These are phyloP conservation scores for Etheostoma perlongum DNA, from an alignment of 2,797 vertebrate genomes.

Conservation along the genomic window DNA sequence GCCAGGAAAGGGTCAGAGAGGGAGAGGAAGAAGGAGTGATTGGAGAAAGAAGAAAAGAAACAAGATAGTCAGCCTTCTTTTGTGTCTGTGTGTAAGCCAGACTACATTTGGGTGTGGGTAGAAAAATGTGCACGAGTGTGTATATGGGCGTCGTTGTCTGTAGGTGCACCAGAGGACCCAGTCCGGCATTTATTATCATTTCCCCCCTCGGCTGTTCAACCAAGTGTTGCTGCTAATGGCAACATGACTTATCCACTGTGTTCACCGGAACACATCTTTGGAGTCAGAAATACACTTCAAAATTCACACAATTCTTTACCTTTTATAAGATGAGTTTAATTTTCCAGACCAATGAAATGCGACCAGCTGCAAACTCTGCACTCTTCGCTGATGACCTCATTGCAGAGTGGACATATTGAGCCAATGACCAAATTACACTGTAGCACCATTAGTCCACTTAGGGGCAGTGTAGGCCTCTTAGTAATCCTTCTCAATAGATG, in stretches of 20 bases:
- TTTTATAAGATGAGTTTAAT: constrained; percentile 12
- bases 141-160: constrained; percentile 31
- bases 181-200: constrained; percentile 11
- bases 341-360: constrained; percentile 24
- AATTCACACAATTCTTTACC: constrained; percentile 7
- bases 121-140: constrained; percentile 14
- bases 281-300: constrained; percentile 24
- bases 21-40: constrained; percentile 41
- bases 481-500: constrained; percentile 14
- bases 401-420: constrained; percentile 9
- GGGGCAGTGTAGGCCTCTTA: constrained; percentile 69
- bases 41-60: constrained; percentile 37
- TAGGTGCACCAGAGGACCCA: constrained; percentile 42
- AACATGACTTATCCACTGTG: constrained; percentile 44
- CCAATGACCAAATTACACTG: background rate
- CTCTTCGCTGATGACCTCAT: constrained; percentile 22
- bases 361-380: constrained; percentile 7
- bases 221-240: constrained; percentile 42
- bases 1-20: constrained; percentile 65
- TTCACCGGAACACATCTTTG: constrained; percentile 24
- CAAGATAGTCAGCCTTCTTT: constrained; percentile 42
- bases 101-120: constrained; percentile 26
- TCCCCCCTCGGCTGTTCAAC: constrained; percentile 3
- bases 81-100: constrained; percentile 45
- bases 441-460: constrained; percentile 66